Conservation (phyloP, 2,888 invertebrate species). For the Lasioglossum vierecki region DNA sequence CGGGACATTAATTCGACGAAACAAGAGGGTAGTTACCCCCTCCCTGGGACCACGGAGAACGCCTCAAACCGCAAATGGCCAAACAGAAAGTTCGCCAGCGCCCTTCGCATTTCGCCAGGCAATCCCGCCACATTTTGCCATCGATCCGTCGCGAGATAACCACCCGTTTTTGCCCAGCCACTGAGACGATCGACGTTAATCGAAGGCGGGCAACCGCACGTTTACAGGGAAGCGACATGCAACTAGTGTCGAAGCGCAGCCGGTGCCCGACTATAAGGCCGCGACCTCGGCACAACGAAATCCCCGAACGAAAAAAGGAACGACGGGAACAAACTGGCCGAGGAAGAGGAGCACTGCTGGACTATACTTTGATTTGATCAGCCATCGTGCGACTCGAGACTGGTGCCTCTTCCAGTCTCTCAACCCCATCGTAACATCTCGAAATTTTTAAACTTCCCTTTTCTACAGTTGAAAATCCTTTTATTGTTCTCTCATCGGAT, state of each 20-base stretch:
- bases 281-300: slow-evolving; percentile 26
- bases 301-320: neutral
- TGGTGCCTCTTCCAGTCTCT: slow-evolving; percentile 18
- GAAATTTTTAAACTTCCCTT: too few relatives aligned
- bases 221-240: slow-evolving; percentile 72
- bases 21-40: neutral
- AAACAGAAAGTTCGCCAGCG: slow-evolving; percentile 8
- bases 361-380: slow-evolving; percentile 42
- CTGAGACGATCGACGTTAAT: slow-evolving; percentile 67
- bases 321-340: slow-evolving; percentile 19
- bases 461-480: too few relatives aligned
- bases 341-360: slow-evolving; percentile 23
- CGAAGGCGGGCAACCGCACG: slow-evolving; percentile 64
- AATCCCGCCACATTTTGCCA: slow-evolving; percentile 27
- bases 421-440: neutral
- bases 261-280: slow-evolving; percentile 9
- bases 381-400: slow-evolving; percentile 42
- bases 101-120: neutral
- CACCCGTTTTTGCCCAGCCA: slow-evolving; percentile 51
- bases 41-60: neutral
- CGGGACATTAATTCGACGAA: slow-evolving; percentile 5
- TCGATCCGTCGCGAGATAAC: slow-evolving; percentile 59
- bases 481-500: too few relatives aligned
- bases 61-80: neutral
- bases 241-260: slow-evolving; percentile 60